Evolutionary conservation across 2,113 vertebrate genomes (phyloP).

Genomic region (Megaceryle torquata): DNA sequence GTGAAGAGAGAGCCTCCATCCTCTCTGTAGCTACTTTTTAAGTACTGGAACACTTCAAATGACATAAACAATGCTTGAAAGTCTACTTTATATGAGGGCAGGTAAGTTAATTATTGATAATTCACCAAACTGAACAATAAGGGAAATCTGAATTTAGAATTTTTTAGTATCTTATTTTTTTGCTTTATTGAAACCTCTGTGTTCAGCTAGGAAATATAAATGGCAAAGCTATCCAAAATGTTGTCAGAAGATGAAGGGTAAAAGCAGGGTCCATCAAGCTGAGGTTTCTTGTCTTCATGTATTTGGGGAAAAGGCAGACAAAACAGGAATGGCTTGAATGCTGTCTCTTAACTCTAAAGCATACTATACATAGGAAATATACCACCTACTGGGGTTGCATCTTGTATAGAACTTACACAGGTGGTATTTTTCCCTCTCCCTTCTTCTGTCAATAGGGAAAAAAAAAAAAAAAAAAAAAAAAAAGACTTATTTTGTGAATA

Average conservation of each 20-base stretch:
- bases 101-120: not conserved
- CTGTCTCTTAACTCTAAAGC: not conserved
- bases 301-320: not conserved
- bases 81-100: not conserved
- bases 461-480: not conserved
- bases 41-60: not conserved
- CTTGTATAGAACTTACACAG: not conserved
- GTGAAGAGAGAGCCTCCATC: not conserved
- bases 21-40: not conserved
- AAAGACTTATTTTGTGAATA: not conserved
- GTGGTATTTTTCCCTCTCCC: not conserved
- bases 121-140: not conserved
- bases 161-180: not conserved
- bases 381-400: not conserved
- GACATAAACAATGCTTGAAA: not conserved
- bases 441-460: not conserved
- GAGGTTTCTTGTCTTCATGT: not conserved
- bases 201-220: not conserved
- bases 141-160: not conserved
- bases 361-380: fast-evolving
- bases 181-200: not conserved
- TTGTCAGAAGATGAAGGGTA: not conserved
- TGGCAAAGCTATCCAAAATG: not conserved
- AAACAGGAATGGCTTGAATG: not conserved
- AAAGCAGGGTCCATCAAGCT: not conserved